Percentiles rank a stretch among this genome's conserved stretches.
These are phyloP conservation scores for Ophioderma brevispina DNA, from an alignment of 35 echinoderm and acorn worm genomes.

Conservation along the genomic window DNA sequence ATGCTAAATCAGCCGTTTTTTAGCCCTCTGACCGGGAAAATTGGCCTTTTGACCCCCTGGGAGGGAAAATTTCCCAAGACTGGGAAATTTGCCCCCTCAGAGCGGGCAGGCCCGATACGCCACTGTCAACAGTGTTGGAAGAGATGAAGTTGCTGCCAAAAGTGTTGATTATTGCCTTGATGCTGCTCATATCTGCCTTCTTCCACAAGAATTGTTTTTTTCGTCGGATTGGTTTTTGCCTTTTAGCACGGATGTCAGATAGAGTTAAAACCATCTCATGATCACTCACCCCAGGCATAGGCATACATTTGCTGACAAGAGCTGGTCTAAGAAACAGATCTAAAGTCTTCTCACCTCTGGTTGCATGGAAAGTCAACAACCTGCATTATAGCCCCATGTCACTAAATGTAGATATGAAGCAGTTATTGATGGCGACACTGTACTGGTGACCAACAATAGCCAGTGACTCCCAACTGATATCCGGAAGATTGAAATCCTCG, in stretches of 20 bases:
- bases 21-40: no score
- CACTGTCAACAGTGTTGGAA: neutral
- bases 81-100: no score
- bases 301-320: no score
- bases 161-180: neutral
- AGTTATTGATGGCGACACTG: constrained; percentile 26
- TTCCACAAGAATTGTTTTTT: constrained; percentile 16
- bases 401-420: constrained; percentile 11
- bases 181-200: neutral
- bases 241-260: neutral
- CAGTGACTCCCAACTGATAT: constrained; percentile 2
- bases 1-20: no score
- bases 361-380: neutral
- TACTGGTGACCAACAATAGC: constrained; percentile 33
- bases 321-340: neutral
- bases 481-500: constrained; percentile 42
- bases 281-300: constrained; percentile 3
- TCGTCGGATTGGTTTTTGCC: neutral
- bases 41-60: no score
- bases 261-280: neutral
- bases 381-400: neutral
- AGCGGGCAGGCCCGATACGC: no score
- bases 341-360: neutral
- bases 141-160: no score
- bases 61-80: no score